Percentiles rank a stretch among this genome's conserved stretches.
Evolutionary conservation across 2,797 vertebrate species (phyloP).

Genomic region (Eospalax fontanierii): DNA sequence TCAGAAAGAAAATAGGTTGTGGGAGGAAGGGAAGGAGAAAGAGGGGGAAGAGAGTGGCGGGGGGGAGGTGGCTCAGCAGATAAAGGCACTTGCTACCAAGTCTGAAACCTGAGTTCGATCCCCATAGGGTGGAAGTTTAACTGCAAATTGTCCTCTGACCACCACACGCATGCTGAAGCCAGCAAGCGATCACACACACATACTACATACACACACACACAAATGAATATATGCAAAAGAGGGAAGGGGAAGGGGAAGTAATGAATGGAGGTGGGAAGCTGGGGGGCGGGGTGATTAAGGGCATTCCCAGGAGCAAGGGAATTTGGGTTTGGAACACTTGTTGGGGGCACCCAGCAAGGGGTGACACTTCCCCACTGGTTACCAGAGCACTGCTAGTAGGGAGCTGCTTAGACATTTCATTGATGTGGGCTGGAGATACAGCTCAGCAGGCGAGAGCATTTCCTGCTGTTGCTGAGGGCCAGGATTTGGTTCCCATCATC

Average conservation of each 20-base stretch:
- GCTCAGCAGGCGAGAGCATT: no score
- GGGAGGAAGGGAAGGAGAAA: no score
- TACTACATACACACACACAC: neutral
- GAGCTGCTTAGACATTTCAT: neutral
- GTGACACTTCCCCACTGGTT: accelerated
- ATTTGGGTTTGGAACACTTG: no score
- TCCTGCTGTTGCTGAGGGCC: no score
- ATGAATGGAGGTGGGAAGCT: no score
- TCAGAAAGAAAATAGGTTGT: neutral
- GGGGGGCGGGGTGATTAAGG: no score
- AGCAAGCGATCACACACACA: neutral
- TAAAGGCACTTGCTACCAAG: neutral
- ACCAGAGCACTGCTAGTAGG: neutral
- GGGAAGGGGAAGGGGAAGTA: neutral
- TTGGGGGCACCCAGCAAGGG: accelerated
- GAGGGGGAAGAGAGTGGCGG: neutral
- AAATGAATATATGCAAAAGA: neutral
- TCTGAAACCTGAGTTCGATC: neutral
- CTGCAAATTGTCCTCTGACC: neutral
- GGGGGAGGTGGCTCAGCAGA: no score
- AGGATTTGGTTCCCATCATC: no score
- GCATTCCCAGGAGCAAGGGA: neutral
- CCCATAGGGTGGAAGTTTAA: neutral
- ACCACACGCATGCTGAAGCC: neutral
- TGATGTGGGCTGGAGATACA: no score